phyloP scores from a whole-genome alignment of 1,140 invertebrate species.

The Cecropterus lyciades region DNA sequence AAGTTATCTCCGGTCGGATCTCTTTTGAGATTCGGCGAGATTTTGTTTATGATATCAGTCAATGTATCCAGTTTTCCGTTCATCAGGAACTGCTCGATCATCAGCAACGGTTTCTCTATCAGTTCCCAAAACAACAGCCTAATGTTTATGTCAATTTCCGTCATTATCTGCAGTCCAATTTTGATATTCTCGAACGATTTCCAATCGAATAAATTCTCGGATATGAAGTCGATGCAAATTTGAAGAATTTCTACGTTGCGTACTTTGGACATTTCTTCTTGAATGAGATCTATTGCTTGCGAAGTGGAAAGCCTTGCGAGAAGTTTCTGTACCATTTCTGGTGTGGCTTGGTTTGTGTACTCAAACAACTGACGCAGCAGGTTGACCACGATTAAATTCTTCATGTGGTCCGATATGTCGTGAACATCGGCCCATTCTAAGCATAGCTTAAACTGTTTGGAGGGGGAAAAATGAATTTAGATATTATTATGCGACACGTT shows the following conservation, averaged over 20 bases:
- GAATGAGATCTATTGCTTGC: constrained; percentile 85
- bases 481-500: too few species aligned
- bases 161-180: constrained; percentile 86
- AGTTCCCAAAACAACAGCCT: constrained; percentile 86
- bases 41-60: constrained; percentile 82
- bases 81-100: constrained; percentile 91
- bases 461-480: too few species aligned
- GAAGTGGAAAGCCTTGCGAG: constrained; percentile 81
- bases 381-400: constrained; percentile 71
- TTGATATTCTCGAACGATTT: constrained; percentile 83
- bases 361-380: constrained; percentile 73
- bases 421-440: constrained; percentile 86
- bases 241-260: constrained; percentile 86
- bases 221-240: constrained; percentile 86
- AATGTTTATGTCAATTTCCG: constrained; percentile 83
- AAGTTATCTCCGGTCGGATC: constrained; percentile 77
- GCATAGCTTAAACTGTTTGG: constrained; percentile 85
- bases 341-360: constrained; percentile 70
- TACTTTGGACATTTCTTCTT: constrained; percentile 86
- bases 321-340: constrained; percentile 71
- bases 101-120: constrained; percentile 87
- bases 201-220: constrained; percentile 77
- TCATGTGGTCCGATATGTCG: constrained; percentile 77
- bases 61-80: constrained; percentile 89
- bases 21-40: constrained; percentile 69